These are phyloP conservation scores for Hydrozoanthus gracilis DNA, from an alignment of 92 coral and sea anemone species.

Conservation along the genomic window DNA sequence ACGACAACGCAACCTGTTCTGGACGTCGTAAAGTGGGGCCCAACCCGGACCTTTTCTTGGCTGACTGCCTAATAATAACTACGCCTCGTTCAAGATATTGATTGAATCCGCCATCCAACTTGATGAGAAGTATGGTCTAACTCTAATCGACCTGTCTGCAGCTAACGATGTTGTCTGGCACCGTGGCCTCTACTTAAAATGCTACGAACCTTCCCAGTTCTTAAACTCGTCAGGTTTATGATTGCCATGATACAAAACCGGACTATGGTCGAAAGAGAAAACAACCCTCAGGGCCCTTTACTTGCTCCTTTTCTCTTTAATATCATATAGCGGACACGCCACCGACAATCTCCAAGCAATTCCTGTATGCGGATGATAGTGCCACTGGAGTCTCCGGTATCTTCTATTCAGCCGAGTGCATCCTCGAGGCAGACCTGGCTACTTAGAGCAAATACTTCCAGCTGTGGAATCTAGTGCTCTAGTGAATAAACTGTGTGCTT, in stretches of 20 bases:
- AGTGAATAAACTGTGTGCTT: background rate
- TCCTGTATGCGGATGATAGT: background rate
- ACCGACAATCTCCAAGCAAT: background rate
- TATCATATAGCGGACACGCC: background rate
- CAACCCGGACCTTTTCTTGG: too few species aligned
- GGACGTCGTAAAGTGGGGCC: too few species aligned
- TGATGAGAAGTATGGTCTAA: background rate
- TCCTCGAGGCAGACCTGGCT: background rate
- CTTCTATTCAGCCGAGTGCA: background rate
- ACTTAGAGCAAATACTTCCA: background rate
- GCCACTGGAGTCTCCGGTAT: slow-evolving; percentile 7
- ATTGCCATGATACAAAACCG: background rate
- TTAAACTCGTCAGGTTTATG: background rate
- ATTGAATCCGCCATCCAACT: background rate
- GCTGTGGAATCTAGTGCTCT: background rate
- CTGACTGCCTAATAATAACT: too few species aligned
- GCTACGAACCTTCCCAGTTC: background rate
- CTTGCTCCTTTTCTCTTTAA: background rate
- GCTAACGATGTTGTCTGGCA: background rate
- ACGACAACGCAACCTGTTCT: too few species aligned
- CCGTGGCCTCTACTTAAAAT: slow-evolving; percentile 4
- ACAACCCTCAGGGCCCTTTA: background rate
- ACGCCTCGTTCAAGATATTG: background rate
- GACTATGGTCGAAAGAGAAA: background rate
- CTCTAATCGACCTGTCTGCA: background rate